phyloP scores from a whole-genome alignment of 2,888 invertebrate species.

The Panopea generosa region DNA sequence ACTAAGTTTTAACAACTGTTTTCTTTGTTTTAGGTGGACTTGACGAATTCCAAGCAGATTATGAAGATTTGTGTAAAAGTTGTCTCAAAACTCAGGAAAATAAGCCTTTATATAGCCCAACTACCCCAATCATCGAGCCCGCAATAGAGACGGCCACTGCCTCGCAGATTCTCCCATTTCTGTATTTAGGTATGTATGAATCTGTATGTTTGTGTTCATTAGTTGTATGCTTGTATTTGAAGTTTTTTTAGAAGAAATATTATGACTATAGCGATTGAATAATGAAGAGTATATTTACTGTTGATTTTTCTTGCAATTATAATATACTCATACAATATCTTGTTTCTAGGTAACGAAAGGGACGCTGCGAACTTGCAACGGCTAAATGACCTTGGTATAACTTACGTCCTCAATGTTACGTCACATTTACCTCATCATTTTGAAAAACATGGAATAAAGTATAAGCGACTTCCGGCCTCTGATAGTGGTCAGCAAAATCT shows the following conservation, averaged over 20 bases:
- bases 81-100: slow-evolving; percentile 81
- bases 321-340: no score
- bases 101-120: slow-evolving; percentile 86
- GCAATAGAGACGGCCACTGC: slow-evolving; percentile 90
- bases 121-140: slow-evolving; percentile 81
- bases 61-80: slow-evolving; percentile 91
- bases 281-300: no score
- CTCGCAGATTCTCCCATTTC: slow-evolving; percentile 92
- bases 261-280: no score
- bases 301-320: no score
- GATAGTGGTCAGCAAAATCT: slow-evolving; percentile 94
- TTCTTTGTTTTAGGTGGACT: slow-evolving; percentile 80
- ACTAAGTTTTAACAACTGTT: neutral
- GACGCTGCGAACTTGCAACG: slow-evolving; percentile 91
- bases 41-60: slow-evolving; percentile 83
- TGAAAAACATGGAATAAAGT: slow-evolving; percentile 88
- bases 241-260: no score
- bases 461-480: slow-evolving; percentile 92
- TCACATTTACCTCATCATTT: slow-evolving; percentile 91
- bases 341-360: slow-evolving; percentile 89
- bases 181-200: slow-evolving; percentile 88
- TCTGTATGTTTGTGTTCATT: neutral
- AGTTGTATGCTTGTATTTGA: no score
- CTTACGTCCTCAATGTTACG: slow-evolving; percentile 93
- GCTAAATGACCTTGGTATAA: slow-evolving; percentile 89